Conservation (phyloP, 2,797 vertebrate species). For the Tamandua tetradactyla region DNA sequence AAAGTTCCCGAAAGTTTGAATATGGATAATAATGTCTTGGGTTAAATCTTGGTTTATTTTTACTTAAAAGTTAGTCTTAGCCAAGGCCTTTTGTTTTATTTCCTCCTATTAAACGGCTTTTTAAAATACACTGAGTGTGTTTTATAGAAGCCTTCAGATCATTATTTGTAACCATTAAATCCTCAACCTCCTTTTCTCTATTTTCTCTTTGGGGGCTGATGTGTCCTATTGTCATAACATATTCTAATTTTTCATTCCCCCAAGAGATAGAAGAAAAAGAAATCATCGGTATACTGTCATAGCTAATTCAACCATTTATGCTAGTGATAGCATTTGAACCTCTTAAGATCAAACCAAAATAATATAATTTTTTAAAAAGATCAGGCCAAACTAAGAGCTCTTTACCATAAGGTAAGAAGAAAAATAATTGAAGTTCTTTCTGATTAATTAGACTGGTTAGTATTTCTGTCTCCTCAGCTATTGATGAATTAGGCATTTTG, state of each 20-base stretch:
- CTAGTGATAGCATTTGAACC: not conserved
- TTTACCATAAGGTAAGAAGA: not conserved
- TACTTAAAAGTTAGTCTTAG: conserved; percentile 52
- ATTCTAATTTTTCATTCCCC: not conserved
- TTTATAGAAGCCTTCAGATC: not conserved
- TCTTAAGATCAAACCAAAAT: no score
- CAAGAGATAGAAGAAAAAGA: not conserved
- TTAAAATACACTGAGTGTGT: not conserved
- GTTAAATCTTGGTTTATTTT: conserved; percentile 45
- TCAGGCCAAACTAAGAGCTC: not conserved
- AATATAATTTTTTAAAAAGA: no score
- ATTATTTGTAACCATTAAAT: not conserved
- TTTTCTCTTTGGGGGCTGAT: not conserved
- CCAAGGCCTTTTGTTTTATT: conserved; percentile 37
- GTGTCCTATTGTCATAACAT: not conserved
- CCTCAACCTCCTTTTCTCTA: not conserved
- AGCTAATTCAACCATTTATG: not conserved
- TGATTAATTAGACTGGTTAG: not conserved
- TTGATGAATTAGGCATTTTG: not conserved
- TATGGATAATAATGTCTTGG: not conserved
- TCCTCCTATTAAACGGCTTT: not conserved
- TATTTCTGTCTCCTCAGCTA: conserved; percentile 1
- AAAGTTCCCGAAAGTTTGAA: conserved; percentile 10
- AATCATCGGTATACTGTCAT: not conserved
- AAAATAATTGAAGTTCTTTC: not conserved